Conservation (phyloP, 64 coral and sea anemone genomes). For the Montipora capricornis region DNA sequence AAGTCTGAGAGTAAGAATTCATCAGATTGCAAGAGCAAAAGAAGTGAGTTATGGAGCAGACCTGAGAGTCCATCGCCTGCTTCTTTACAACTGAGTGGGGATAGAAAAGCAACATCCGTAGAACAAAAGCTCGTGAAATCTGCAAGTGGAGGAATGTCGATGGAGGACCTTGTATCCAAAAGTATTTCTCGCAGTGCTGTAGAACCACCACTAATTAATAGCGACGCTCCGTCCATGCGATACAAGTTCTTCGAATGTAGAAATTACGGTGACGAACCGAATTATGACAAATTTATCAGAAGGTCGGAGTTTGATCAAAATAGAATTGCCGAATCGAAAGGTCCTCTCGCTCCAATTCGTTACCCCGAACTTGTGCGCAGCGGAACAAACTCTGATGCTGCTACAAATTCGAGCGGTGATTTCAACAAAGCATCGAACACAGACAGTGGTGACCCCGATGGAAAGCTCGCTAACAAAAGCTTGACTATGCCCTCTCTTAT, state of each 20-base stretch:
- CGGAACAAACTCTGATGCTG: background rate
- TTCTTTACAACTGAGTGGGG: background rate
- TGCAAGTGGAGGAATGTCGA: background rate
- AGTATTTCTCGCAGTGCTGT: constrained; percentile 64
- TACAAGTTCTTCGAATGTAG: constrained; percentile 71
- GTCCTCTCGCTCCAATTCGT: constrained; percentile 58
- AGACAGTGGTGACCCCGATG: background rate
- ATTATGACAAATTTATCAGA: constrained; percentile 27
- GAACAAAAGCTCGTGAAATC: constrained; percentile 6
- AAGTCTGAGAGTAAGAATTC: background rate
- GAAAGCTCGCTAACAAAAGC: background rate
- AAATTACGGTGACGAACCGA: constrained; percentile 60
- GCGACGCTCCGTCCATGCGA: constrained; percentile 53
- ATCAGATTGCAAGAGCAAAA: constrained; percentile 10
- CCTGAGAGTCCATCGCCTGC: background rate
- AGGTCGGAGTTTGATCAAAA: constrained; percentile 41
- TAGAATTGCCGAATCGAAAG: background rate
- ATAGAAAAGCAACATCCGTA: background rate
- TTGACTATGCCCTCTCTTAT: background rate
- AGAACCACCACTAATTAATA: constrained; percentile 63
- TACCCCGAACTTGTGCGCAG: constrained; percentile 50
- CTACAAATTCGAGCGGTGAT: background rate
- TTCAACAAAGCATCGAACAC: background rate
- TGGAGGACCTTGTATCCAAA: constrained; percentile 65
- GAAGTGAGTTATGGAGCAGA: background rate